These are phyloP conservation scores for Drosophila micromelanica DNA, from an alignment of 1,140 invertebrate species.

Conservation along the genomic window DNA sequence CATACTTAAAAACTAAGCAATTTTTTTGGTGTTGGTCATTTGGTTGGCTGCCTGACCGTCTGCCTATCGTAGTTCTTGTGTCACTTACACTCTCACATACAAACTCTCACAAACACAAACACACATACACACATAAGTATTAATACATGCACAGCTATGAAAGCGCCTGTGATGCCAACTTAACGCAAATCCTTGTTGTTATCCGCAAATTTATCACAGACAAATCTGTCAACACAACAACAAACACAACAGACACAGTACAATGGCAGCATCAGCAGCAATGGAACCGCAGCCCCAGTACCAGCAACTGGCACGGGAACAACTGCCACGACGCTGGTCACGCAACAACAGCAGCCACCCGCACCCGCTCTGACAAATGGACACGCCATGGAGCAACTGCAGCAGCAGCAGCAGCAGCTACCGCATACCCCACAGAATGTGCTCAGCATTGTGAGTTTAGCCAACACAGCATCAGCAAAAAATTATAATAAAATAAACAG, in stretches of 20 bases:
- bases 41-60: slow-evolving; percentile 55
- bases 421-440: slow-evolving; percentile 75
- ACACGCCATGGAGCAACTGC: slow-evolving; percentile 72
- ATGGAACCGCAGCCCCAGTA: slow-evolving; percentile 35
- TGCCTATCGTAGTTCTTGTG: slow-evolving; percentile 51
- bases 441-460: slow-evolving; percentile 81
- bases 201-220: slow-evolving; percentile 84
- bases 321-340: slow-evolving; percentile 47
- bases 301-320: slow-evolving; percentile 39
- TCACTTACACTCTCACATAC: slow-evolving; percentile 20
- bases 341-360: slow-evolving; percentile 50
- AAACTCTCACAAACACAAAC: slow-evolving; percentile 10
- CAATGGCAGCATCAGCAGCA: slow-evolving; percentile 66
- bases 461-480: slow-evolving; percentile 43
- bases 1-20: slow-evolving; percentile 37
- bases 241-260: slow-evolving; percentile 70
- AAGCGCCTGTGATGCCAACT: slow-evolving; percentile 59
- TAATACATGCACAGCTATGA: slow-evolving; percentile 33
- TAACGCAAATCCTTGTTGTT: slow-evolving; percentile 81
- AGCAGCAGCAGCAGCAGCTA: slow-evolving; percentile 63
- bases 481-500: slow-evolving; percentile 81
- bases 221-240: slow-evolving; percentile 82
- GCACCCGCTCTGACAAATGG: slow-evolving; percentile 74
- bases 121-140: slow-evolving; percentile 27
- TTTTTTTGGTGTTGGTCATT: slow-evolving; percentile 68